Evolutionary conservation across 2,113 vertebrate genomes (phyloP).

Genomic region (Recurvirostra avosetta): DNA sequence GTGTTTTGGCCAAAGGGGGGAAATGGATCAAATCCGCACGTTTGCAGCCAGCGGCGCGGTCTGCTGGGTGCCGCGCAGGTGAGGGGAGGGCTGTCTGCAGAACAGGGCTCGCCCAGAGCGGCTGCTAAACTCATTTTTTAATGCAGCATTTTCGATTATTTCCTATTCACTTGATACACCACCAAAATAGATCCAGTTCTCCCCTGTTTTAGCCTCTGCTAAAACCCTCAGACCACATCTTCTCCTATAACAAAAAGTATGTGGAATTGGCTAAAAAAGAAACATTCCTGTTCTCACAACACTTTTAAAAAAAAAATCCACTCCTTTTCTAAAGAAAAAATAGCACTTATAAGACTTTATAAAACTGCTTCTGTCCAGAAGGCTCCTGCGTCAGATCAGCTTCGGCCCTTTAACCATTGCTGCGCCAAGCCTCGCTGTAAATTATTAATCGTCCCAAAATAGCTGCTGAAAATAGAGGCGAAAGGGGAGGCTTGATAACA

Average conservation of each 20-base stretch:
- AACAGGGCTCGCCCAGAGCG: not conserved
- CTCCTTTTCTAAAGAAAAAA: slow-evolving; percentile 43
- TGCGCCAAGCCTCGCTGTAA: not conserved
- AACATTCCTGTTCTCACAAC: slow-evolving; percentile 66
- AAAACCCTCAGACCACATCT: slow-evolving; percentile 64
- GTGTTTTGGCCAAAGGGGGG: not conserved
- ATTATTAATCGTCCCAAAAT: slow-evolving; percentile 9
- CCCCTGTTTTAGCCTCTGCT: slow-evolving; percentile 66
- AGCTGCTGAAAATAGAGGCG: slow-evolving; percentile 14
- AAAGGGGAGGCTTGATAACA: not conserved
- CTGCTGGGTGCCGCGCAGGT: not conserved
- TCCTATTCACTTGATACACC: slow-evolving; percentile 33
- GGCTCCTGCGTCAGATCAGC: not conserved
- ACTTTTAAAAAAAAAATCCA: not conserved
- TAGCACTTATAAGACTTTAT: slow-evolving; percentile 12
- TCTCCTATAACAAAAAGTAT: slow-evolving; percentile 69
- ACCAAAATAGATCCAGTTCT: slow-evolving; percentile 57
- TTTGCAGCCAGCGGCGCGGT: not conserved
- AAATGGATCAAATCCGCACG: not conserved
- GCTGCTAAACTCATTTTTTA: slow-evolving; percentile 4
- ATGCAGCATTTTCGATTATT: slow-evolving; percentile 2
- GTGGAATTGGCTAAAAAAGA: slow-evolving; percentile 65
- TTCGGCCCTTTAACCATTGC: not conserved
- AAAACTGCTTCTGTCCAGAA: slow-evolving; percentile 49
- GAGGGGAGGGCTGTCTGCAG: not conserved